Conservation (phyloP, 2,888 invertebrate species). For the Malachius bipustulatus region DNA sequence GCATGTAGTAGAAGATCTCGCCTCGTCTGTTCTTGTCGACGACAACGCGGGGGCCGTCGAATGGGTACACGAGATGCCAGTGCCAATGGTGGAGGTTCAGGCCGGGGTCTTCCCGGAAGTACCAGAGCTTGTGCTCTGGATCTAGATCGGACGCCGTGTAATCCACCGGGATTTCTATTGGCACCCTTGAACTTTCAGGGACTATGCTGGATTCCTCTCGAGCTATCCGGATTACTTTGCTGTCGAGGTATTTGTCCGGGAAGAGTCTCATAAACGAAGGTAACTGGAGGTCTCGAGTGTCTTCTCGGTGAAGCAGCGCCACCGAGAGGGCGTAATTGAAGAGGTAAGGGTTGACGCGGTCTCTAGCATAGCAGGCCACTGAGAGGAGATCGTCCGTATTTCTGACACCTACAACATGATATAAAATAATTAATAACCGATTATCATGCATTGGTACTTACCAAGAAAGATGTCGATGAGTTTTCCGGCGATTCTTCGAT, state of each 20-base stretch:
- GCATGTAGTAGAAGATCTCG: conserved; percentile 73
- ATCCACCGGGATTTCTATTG: conserved; percentile 57
- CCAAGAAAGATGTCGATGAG: conserved; percentile 59
- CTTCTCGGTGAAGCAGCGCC: conserved; percentile 58
- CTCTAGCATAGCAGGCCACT: conserved; percentile 56
- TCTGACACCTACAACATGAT: conserved; percentile 50
- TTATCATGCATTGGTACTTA: conserved; percentile 28
- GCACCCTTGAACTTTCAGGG: conserved; percentile 50
- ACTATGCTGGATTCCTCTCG: conserved; percentile 57
- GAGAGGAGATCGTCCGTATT: conserved; percentile 59
- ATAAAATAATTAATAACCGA: background rate
- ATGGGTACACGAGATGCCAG: conserved; percentile 82
- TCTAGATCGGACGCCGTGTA: conserved; percentile 65
- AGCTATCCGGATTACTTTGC: conserved; percentile 55
- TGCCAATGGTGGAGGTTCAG: conserved; percentile 86
- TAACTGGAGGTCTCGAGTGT: conserved; percentile 55
- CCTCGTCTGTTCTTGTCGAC: conserved; percentile 67
- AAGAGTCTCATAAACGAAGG: conserved; percentile 69
- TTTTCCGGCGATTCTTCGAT: conserved; percentile 56
- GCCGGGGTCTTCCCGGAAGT: conserved; percentile 77
- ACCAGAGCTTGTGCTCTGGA: conserved; percentile 68
- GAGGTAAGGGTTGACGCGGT: conserved; percentile 65
- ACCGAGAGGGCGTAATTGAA: conserved; percentile 72
- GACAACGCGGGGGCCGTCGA: conserved; percentile 48
- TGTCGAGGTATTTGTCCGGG: conserved; percentile 72